Percentiles rank a stretch among this genome's conserved stretches.
Conservation (phyloP, 2,888 invertebrate species). For the Sicus ferrugineus region DNA sequence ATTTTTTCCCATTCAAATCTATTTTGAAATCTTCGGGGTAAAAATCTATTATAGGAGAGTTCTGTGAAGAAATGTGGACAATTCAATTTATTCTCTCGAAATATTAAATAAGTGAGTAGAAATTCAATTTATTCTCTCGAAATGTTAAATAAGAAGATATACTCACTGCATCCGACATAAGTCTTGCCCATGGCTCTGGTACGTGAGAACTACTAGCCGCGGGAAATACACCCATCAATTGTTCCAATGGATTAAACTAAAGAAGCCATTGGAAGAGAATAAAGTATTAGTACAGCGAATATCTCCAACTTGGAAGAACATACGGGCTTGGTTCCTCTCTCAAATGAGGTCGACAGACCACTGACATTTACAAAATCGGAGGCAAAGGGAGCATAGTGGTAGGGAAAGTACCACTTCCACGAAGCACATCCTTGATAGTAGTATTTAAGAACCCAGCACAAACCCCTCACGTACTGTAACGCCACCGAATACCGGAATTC, state of each 20-base stretch:
- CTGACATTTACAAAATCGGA: slow-evolving; percentile 95
- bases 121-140: not conserved
- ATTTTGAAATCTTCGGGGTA: slow-evolving; percentile 98
- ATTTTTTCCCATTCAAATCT: slow-evolving; percentile 98
- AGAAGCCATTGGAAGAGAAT: slow-evolving; percentile 37
- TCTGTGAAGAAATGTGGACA: slow-evolving; percentile 65
- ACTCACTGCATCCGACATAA: slow-evolving; percentile 90
- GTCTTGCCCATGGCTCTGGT: slow-evolving; percentile 88
- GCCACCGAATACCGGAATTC: slow-evolving; percentile 93
- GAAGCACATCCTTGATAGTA: slow-evolving; percentile 99
- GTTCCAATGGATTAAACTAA: slow-evolving; percentile 95
- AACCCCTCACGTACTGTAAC: slow-evolving; percentile 91
- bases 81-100: not conserved
- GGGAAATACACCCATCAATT: slow-evolving; percentile 99
- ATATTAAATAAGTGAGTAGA: not conserved
- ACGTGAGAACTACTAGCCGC: slow-evolving; percentile 95
- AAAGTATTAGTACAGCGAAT: not conserved
- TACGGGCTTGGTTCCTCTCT: slow-evolving; percentile 87
- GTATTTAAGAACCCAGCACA: slow-evolving; percentile 98
- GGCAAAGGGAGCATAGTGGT: slow-evolving; percentile 99
- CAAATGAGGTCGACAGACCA: slow-evolving; percentile 86
- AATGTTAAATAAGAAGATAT: not conserved
- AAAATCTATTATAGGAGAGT: slow-evolving; percentile 96
- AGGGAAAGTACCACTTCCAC: slow-evolving; percentile 99
- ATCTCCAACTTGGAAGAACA: too few relatives aligned